These are phyloP conservation scores for Brachyopa scutellaris DNA, from an alignment of 2,888 invertebrate species.

Conservation along the genomic window DNA sequence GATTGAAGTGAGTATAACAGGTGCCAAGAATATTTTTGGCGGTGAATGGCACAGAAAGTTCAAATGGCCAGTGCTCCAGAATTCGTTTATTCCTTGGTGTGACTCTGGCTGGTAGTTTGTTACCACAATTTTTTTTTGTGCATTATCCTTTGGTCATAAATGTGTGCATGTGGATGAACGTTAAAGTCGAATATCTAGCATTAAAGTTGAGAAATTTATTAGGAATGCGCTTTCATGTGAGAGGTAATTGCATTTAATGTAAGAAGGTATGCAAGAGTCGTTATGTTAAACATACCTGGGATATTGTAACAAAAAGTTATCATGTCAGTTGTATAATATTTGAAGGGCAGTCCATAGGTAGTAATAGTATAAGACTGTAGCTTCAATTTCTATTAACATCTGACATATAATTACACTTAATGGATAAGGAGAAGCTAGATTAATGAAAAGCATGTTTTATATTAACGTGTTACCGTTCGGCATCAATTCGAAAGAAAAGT, in stretches of 20 bases:
- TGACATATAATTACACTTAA: too few species aligned
- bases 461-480: too few species aligned
- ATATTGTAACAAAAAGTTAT: neutral
- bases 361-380: too few species aligned
- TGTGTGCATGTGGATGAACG: slow-evolving; percentile 15
- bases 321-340: too few species aligned
- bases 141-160: slow-evolving; percentile 4
- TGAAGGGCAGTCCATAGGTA: too few species aligned
- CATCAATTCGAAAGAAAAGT: too few species aligned
- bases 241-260: slow-evolving; percentile 32
- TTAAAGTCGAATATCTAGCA: neutral
- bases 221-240: slow-evolving; percentile 17
- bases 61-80: slow-evolving; percentile 38
- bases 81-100: slow-evolving; percentile 2
- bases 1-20: slow-evolving; percentile 32
- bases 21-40: slow-evolving; percentile 54
- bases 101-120: slow-evolving; percentile 4
- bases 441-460: too few species aligned
- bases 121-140: neutral
- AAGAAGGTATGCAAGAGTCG: neutral
- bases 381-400: too few species aligned
- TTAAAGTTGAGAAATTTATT: neutral
- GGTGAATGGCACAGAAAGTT: slow-evolving; percentile 64
- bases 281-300: neutral
- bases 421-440: too few species aligned